Evolutionary conservation across 2,888 invertebrate genomes (phyloP), one percentile per base, ranked within the genome.

Genomic region (Eucera pruinosa): DNA sequence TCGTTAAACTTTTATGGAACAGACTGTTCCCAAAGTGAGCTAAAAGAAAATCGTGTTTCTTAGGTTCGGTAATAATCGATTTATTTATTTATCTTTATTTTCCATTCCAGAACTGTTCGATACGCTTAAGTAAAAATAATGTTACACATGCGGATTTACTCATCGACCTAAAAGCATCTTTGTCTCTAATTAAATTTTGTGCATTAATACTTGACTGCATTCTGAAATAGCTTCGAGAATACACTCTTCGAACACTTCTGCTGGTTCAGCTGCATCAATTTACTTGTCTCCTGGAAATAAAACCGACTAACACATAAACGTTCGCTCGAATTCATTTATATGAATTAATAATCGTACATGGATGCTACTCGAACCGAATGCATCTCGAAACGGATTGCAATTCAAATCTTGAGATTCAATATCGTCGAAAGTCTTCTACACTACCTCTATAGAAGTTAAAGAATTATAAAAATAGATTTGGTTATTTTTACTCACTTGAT

Each of bases 141-240:
- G 18, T 27, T n/a, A 18, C 36, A 18, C 1, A 7, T 2, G 47
- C 36, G 45, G 20, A 30, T 33, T 55, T 23, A 9, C 33, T 60
- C 33, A 33, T 48, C 47, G 25, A 36, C 9, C 25, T 62, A 25
- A 13, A 15, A 15, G 23, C 27, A 30, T 20, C 5, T 48, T 41
- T 18, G 2, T 30, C 45, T 45, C 1, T 45, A 58, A 30, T 58
- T 45, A 30, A 47, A 47, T 60, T 27, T 39, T 13, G 50, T 4
- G 4, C 39, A 50, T 41, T 62, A 27, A 62, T 50, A 50, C 18
- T 50, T 62, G 62, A 50, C 15, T 50, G 15, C 0, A 27, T 36
- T 39, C 20, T 41, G 39, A 41, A 62, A 62, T 27, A 62, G 13
- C 20, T 9, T 20, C 18, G n/a, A 62, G 27, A 25, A 18, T 25